Base-by-base conservation (phyloP, 2,797 vertebrate species). In the Gymnopithys bicolor region DNA sequence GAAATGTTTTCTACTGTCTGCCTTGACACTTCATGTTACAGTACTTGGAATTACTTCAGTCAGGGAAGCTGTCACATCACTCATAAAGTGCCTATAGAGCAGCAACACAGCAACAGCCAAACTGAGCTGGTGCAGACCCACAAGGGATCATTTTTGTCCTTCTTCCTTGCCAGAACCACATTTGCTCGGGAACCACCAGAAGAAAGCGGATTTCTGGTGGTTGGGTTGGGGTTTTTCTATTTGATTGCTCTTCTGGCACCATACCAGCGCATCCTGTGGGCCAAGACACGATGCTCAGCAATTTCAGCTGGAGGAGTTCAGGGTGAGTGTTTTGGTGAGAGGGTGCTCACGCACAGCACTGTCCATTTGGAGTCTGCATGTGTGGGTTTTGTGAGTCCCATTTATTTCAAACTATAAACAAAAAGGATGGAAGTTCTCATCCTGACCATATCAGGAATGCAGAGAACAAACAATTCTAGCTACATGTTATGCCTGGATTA, bases 11-110 rank as follows among this genome's bases (percentile, higher is more conserved):
- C 96, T 94, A 22, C 94, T 94, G 93, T 95, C 95, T 96, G 91
- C 94, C 96, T 96, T 95, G 95, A 97, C 95, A 97, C 93, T 94
- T 95, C 80, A 87, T 96, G 95, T 97, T 96, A 95, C 94, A 91
- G 89, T 96, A 95, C 96, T 95, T 92, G 89, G 95, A 95, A 96
- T 97, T 95, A 96, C 89, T 95, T 96, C 94, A 96, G 94, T 95
- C 91, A 82, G 87, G 60, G 85, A 95, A 96, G 87, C 94, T 96
- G 94, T 97, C 96, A 96, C 85, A 97, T 96, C 95, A 96, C 94
- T 94, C 91, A 70, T 46, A 15, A 94, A 94, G 73, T 73, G 80
- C 91, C 82, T 93, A 35, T 49, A 15, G 82, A 90, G 87, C 62
- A 86, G 89, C 64, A 89, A 46, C 81, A 83, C 30, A 0, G 3